Evolutionary conservation across 2,797 vertebrate genomes (phyloP).

Genomic region (Rhabdophis nuchalis): DNA sequence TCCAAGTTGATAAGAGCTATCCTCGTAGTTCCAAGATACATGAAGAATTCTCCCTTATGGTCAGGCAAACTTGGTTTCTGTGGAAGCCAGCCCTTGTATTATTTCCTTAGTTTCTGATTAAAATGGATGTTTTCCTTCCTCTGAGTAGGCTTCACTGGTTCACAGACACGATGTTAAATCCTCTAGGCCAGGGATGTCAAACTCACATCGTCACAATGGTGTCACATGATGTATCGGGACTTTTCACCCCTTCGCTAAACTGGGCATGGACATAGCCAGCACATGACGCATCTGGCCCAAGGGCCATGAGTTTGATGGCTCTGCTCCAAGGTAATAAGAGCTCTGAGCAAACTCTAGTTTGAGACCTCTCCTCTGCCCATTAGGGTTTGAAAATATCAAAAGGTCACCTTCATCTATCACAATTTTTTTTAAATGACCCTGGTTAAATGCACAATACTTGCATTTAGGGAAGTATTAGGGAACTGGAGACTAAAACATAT

Average conservation of each 20-base stretch:
- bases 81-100: neutral
- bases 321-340: neutral
- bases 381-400: neutral
- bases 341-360: neutral
- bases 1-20: neutral
- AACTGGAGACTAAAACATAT: too few relatives aligned
- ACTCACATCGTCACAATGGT: too few relatives aligned
- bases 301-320: too few relatives aligned
- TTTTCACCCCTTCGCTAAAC: too few relatives aligned
- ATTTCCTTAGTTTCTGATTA: neutral
- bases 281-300: too few relatives aligned
- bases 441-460: neutral
- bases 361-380: neutral
- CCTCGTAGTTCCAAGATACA: neutral
- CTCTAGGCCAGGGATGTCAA: neutral
- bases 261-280: too few relatives aligned
- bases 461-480: too few relatives aligned
- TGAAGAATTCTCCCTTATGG: neutral
- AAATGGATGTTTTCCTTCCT: neutral
- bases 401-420: neutral
- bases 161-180: neutral
- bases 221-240: too few relatives aligned
- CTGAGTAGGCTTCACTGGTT: neutral
- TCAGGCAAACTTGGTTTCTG: neutral
- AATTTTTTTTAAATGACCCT: neutral